Evolutionary conservation across 2,113 vertebrate species (phyloP), one percentile per base, ranked within the genome.

Genomic region (Melanotaenia duboulayi): DNA sequence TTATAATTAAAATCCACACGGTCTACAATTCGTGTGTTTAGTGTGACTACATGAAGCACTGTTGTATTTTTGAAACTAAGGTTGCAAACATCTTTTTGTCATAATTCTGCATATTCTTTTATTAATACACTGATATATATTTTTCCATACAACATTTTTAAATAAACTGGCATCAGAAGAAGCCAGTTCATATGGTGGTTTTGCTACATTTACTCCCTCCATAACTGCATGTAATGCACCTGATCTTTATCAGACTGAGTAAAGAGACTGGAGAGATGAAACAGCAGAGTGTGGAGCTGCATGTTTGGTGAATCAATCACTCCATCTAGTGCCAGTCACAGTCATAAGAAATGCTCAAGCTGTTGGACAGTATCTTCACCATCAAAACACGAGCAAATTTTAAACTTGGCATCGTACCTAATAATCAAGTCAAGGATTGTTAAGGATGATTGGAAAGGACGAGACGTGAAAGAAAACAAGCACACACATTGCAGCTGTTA

Each of bases 241-340:
- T 42, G 78, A 78, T 80, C 73, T 64, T 84, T 68, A 85, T 91
- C 80, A 62, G 81, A 91, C 86, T 90, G 86, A 78, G 44, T 48
- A 71, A 50, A 32, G 40, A 55, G 17, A 7, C 35, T 84, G 88
- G 88, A 91, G 75, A 89, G 82, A 81, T 90, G 88, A 91, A 85
- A 86, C 92, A 89, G 87, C 84, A 92, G 91, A 86, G 80, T 70
- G 56, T 78, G 88, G 73, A 71, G 92, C 93, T 92, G 91, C 84
- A 46, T 65, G 82, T 90, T 74, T 51, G 50, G 24, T 85, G 72
- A 80, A 87, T 81, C 85, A 80, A 84, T 81, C 78, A 83, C 81
- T 82, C 81, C 84, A 85, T 78, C 84, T 81, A 83, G 85, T 86
- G 81, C 85, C 84, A 84, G 78, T 78, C 71, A 54, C 8, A 67